Evolutionary conservation across 1,140 invertebrate genomes (phyloP).

Genomic region (Brachionus manjavacas): DNA sequence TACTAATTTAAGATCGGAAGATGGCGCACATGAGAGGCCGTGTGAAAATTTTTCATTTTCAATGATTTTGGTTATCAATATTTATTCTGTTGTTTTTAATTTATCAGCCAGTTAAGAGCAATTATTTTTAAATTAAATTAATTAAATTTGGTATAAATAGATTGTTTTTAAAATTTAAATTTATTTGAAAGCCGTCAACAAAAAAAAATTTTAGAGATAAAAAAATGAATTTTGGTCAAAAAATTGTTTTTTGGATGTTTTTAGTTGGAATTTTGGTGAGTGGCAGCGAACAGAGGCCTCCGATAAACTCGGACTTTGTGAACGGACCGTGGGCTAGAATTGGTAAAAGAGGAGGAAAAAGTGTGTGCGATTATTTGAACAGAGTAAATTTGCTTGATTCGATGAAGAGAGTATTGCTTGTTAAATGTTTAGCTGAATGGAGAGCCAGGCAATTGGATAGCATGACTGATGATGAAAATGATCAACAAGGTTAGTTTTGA

Average conservation of each 20-base stretch:
- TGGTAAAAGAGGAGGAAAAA: neutral
- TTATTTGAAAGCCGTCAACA: neutral
- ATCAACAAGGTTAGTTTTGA: neutral
- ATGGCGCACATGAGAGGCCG: too few species aligned
- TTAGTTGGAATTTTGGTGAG: neutral
- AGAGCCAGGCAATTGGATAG: neutral
- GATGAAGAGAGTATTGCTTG: neutral
- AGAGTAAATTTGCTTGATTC: neutral
- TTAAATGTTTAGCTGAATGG: neutral
- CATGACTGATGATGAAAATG: neutral
- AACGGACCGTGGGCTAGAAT: conserved; percentile 21
- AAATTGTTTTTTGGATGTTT: neutral
- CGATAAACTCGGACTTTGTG: conserved; percentile 10
- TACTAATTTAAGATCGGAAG: too few species aligned
- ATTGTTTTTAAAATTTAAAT: neutral
- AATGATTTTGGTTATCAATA: too few species aligned
- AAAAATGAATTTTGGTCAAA: neutral
- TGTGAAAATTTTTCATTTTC: too few species aligned
- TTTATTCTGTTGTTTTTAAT: too few species aligned
- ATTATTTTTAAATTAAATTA: neutral
- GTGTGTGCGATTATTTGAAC: neutral
- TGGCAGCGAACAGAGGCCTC: neutral
- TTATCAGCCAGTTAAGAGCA: too few species aligned
- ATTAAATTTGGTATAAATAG: neutral
- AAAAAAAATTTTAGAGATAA: neutral